phyloP scores from a whole-genome alignment of 2,797 vertebrate species.

The Nyctibius grandis region DNA sequence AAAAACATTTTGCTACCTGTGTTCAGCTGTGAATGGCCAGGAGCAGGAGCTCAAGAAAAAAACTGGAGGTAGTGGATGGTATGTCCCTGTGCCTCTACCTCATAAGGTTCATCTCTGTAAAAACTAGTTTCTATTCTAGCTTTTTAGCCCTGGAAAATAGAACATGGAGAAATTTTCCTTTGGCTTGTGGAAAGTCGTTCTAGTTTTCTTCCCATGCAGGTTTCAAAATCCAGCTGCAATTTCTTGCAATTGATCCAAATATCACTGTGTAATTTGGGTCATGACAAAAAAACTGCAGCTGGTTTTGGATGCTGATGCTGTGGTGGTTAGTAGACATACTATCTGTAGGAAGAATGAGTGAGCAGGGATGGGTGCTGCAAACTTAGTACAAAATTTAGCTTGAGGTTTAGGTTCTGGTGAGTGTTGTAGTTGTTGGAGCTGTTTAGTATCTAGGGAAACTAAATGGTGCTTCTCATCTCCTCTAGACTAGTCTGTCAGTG shows the following conservation, averaged over 20 bases:
- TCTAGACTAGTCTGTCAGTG: not conserved
- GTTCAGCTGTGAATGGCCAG: not conserved
- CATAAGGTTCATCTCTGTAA: not conserved
- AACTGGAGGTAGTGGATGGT: not conserved
- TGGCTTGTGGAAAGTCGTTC: not conserved
- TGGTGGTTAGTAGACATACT: not conserved
- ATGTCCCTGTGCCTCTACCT: not conserved
- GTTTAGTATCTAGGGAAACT: not conserved
- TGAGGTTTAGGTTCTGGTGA: not conserved
- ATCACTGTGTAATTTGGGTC: not conserved
- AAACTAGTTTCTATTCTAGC: not conserved
- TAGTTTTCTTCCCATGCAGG: not conserved
- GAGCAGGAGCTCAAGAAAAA: not conserved
- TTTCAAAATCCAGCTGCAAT: conserved; percentile 5
- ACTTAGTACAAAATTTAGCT: not conserved
- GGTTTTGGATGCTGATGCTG: not conserved
- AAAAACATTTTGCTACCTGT: not conserved
- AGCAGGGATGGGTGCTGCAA: not conserved
- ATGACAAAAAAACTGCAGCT: not conserved
- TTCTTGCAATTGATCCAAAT: not conserved
- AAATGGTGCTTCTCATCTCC: not conserved
- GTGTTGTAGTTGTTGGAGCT: not conserved
- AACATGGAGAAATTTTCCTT: not conserved
- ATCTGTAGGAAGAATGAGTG: not conserved
- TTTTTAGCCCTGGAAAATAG: not conserved